Evolutionary conservation across 2,888 invertebrate genomes (phyloP), one percentile per base, ranked within the genome.

Genomic region (Netelia virgata): DNA sequence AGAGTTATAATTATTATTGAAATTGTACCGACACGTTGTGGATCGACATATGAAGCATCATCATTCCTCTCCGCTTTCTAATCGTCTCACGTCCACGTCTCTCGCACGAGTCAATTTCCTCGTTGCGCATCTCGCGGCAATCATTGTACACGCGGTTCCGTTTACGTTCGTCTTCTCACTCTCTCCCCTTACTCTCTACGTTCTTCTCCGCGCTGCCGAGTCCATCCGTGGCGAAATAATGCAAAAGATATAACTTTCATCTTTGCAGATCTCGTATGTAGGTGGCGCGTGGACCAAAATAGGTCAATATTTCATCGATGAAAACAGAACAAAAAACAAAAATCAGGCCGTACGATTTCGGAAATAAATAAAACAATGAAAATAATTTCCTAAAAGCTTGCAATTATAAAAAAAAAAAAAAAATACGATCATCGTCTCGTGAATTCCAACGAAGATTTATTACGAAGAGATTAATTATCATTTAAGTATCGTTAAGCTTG

Each of bases 61-160:
- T 73, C 64, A n/a, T 73, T 28, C 68, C 28, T 66, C 59, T 59
- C 70, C 64, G 72, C 77, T 82, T 82, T 82, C 77, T 77, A 82
- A 77, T 73, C 66, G 59, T 73, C 53, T 18, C 50, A 11, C 28
- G 72, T 72, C 28, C 28, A 18, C 59, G 61, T 61, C n/a, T 64
- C 41, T 50, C 64, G 50, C 23, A 18, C 41, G 47, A 36, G 57
- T 72, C 59, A 20, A 53, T 59, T 64, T 59, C 50, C 72, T 72
- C 6, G 43, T 3, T 53, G 70, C 66, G 16, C 36, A 72, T 76
- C 59, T 11, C 53, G 61, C 53, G 61, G 16, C 16, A 57, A 66
- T 70, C 41, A 61, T 53, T 66, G 76, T 55, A 73, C 57, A 77
- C 14, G n/a, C 68, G 59, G 61, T 82, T 36, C 36, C 72, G 59